Base-by-base conservation (phyloP, 1,140 invertebrate species). In the Drosophila willistoni region DNA sequence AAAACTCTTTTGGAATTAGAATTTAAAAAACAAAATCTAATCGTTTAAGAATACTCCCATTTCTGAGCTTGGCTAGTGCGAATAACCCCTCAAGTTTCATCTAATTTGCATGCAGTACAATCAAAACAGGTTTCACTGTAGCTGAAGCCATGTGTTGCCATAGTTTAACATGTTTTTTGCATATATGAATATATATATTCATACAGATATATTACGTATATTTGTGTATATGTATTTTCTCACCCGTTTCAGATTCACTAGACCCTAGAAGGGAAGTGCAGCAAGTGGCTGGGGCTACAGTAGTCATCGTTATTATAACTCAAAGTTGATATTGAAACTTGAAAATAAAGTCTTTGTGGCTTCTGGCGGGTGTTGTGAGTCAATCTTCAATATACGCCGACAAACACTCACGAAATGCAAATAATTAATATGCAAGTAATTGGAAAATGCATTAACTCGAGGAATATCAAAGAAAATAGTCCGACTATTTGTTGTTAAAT, bases 401-500 rank as follows among this genome's bases (percentile, higher is more conserved):
- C 25, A 41, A 41, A 44, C 54, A 41, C 44, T 39, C 54, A 55
- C 22, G 25, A 13, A 73, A 56, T 67, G 72, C 65, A 60, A 75
- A 76, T 64, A 36, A 64, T 70, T 64, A 55, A 70, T 64, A 74
- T 25, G 65, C 34, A 29, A 34, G 42, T 42, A 34, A 55, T 13
- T 19, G 22, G 7, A 47, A 63, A 36, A 55, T 66, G 59, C 42
- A 57, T 14, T 33, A 25, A 59, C 22, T 42, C 14, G 3, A 42
- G 60, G 42, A 68, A 60, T 57, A 44, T 69, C 60, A 66, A 39
- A 57, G 44, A 10, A 39, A 39, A 39, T 12, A 13, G 41, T 14
- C 51, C 47, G 51, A 19, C 51, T 34, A 47, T 59, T 47, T 60
- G 57, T 22, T 62, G 12, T 22, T 65, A 87, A 79, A 69, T 83